Evolutionary conservation across 2,113 vertebrate species (phyloP), one percentile per base, ranked within the genome.

Genomic region (Apodemus speciosus): DNA sequence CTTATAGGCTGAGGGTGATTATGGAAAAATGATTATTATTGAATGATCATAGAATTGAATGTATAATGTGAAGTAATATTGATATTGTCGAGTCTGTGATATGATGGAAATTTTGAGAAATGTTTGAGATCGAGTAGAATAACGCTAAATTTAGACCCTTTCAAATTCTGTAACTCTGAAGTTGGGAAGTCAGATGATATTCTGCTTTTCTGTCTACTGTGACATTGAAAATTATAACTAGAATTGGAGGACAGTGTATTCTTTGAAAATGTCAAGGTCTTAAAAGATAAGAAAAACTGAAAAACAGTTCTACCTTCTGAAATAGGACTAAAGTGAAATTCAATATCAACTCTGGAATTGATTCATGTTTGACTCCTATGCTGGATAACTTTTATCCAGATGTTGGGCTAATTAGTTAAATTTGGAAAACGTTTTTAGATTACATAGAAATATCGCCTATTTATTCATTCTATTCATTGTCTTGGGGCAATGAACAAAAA

Each of bases 11-110:
- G 51, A 25, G 86, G 11, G 38, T 83, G 32, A 6, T 83, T 95
- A 66, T 77, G 53, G 6, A 86, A 89, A 35, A 89, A 2, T 11
- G 66, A 79, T 38, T 16, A 18, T 75, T 43, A 80, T 30, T 89
- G 51, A 43, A 4, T 66, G 16, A 21, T 80, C n/a, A 79, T 89
- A 89, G 30, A 75, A 92, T 58, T 91, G 62, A 90, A 11, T 85
- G 89, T 76, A 58, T 90, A 96, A 88, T 66, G 18, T 85, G 16
- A 80, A 64, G 1, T 83, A 89, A 86, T 91, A 66, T 94, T 92
- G 91, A 89, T 77, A 72, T n/a, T 68, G 18, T 89, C 87, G 53
- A n/a, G 20, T 93, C 79, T 93, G 68, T 85, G 10, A 32, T 66
- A 85, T 51, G 15, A 25, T 13, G 38, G 92, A 46, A 85, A 72